phyloP scores from a whole-genome alignment of 2,113 vertebrate genomes.

The Nannospalax galili region DNA sequence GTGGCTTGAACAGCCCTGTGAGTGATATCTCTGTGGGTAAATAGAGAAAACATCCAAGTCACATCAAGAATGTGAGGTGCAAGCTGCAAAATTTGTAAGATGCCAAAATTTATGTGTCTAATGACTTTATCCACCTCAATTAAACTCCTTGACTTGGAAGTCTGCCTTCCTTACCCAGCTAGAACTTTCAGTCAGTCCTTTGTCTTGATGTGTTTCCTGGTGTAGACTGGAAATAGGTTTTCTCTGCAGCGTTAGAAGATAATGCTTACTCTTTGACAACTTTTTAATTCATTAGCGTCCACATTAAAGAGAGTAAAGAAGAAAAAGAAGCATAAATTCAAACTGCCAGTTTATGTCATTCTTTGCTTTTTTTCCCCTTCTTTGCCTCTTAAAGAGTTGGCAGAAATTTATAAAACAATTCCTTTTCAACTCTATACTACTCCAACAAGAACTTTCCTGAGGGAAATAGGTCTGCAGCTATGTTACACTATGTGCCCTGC shows the following conservation, averaged over 20 bases:
- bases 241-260: background rate
- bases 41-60: background rate
- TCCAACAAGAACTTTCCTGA: background rate
- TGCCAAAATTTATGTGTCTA: background rate
- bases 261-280: background rate
- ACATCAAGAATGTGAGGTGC: background rate
- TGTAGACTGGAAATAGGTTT: background rate
- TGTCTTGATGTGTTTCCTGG: background rate
- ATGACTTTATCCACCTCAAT: background rate
- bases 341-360: background rate
- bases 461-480: background rate
- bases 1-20: background rate
- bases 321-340: background rate
- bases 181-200: background rate
- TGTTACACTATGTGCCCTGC: background rate
- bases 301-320: constrained; percentile 5
- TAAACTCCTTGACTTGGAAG: background rate
- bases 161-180: background rate
- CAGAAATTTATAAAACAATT: background rate
- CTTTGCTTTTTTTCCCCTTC: background rate
- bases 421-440: background rate
- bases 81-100: background rate
- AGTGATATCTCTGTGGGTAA: background rate
- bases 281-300: background rate
- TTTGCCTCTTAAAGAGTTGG: background rate